These are phyloP conservation scores for Pseudomyrmex concolor DNA, from an alignment of 1,140 invertebrate species.

Conservation along the genomic window DNA sequence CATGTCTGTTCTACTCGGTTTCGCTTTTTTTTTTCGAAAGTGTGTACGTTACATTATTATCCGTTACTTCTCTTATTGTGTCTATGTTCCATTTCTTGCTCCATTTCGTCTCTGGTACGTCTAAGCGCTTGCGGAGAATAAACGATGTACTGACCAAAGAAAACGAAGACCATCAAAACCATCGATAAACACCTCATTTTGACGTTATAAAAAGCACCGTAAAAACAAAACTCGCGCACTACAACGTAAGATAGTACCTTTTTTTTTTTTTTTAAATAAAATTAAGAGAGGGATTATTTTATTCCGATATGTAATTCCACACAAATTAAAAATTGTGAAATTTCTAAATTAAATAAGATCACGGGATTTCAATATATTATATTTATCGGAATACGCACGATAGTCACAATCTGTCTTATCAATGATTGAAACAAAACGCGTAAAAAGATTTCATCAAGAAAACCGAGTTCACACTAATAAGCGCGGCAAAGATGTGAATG, in stretches of 20 bases:
- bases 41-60: too few relatives aligned
- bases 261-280: not conserved
- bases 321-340: too few relatives aligned
- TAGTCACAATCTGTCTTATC: not conserved
- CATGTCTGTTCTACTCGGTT: not conserved
- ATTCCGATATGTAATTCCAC: too few relatives aligned
- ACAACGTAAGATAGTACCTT: too few relatives aligned
- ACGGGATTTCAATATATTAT: too few relatives aligned
- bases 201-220: not conserved
- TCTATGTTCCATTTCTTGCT: conserved; percentile 55
- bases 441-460: not conserved
- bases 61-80: not conserved
- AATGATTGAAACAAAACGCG: not conserved
- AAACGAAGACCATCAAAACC: conserved; percentile 36
- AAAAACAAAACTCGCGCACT: not conserved
- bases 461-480: conserved; percentile 23
- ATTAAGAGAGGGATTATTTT: not conserved
- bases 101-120: not conserved
- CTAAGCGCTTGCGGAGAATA: not conserved
- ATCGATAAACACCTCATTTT: conserved; percentile 49
- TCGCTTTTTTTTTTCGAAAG: too few relatives aligned
- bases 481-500: conserved; percentile 44
- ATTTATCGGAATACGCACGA: not conserved
- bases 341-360: too few relatives aligned
- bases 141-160: conserved; percentile 35